These are phyloP conservation scores for Lasioglossum vierecki DNA, from an alignment of 2,888 invertebrate genomes.

Conservation along the genomic window DNA sequence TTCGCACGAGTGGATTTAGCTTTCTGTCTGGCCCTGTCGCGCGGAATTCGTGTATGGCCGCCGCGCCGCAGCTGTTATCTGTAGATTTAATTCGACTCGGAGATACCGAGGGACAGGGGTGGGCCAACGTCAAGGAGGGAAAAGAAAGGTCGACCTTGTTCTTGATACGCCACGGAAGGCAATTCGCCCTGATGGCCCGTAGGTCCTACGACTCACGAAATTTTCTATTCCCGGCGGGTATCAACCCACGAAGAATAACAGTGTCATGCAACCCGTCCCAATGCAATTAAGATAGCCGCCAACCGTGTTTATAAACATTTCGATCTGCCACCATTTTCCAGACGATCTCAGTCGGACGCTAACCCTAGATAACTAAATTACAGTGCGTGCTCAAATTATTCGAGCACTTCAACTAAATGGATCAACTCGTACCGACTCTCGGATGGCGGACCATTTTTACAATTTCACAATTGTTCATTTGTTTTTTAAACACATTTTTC, in stretches of 20 bases:
- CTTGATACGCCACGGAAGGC: conserved; percentile 65
- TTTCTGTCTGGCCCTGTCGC: conserved; percentile 5
- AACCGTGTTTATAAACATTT: conserved; percentile 76
- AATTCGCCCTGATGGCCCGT: conserved; percentile 65
- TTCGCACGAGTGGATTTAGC: conserved; percentile 15
- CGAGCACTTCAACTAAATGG: neutral
- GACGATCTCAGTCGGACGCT: conserved; percentile 15
- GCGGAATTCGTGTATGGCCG: conserved; percentile 33
- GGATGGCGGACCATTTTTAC: neutral
- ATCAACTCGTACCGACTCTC: neutral
- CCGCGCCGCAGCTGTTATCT: conserved; percentile 34
- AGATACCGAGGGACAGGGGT: conserved; percentile 30
- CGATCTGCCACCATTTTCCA: conserved; percentile 42
- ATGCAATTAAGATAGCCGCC: conserved; percentile 78
- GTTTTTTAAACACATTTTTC: too few species aligned
- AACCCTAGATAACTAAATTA: neutral
- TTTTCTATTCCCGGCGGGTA: conserved; percentile 70
- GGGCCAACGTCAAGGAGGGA: conserved; percentile 13
- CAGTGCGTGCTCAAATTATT: neutral
- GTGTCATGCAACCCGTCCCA: conserved; percentile 69
- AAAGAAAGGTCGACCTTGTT: conserved; percentile 55
- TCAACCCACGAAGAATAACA: conserved; percentile 58
- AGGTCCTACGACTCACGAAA: conserved; percentile 59
- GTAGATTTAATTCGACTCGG: conserved; percentile 58
- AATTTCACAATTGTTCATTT: too few species aligned